Evolutionary conservation across 2,888 invertebrate genomes (phyloP).

Genomic region (Phengaris alcon): DNA sequence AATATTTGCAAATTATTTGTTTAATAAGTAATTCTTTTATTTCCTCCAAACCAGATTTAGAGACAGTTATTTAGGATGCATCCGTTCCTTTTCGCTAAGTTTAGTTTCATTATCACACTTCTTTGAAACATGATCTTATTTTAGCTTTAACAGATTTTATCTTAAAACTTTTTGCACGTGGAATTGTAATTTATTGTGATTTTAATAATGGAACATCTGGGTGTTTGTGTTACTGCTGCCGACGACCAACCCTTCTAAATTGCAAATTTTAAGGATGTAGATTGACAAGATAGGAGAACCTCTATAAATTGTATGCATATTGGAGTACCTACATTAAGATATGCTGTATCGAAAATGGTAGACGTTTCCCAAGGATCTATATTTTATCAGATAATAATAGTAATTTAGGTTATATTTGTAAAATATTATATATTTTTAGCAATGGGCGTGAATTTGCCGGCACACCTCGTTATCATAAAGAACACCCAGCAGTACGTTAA

Average conservation of each 20-base stretch:
- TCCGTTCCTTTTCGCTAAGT: background rate
- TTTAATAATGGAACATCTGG: background rate
- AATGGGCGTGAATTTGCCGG: conserved; percentile 91
- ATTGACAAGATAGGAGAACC: background rate
- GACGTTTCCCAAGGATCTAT: background rate
- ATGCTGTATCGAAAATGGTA: background rate
- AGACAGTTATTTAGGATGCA: conserved; percentile 16
- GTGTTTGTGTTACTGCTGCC: background rate
- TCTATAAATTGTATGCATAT: background rate
- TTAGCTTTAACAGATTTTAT: conserved; percentile 8
- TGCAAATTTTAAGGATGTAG: background rate
- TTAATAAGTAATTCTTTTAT: background rate
- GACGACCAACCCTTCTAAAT: background rate
- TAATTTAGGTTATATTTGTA: background rate
- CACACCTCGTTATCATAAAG: conserved; percentile 89
- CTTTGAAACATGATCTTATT: conserved; percentile 20
- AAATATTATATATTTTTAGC: conserved; percentile 63
- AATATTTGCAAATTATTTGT: background rate
- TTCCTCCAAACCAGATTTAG: conserved; percentile 8
- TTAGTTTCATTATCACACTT: conserved; percentile 2
- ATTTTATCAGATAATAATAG: background rate
- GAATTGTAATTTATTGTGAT: background rate
- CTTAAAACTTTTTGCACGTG: background rate
- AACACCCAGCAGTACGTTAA: conserved; percentile 86
- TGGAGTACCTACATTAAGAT: too few species aligned